Conservation (phyloP, 1,140 invertebrate genomes). For the Zaprionus gabonicus region DNA sequence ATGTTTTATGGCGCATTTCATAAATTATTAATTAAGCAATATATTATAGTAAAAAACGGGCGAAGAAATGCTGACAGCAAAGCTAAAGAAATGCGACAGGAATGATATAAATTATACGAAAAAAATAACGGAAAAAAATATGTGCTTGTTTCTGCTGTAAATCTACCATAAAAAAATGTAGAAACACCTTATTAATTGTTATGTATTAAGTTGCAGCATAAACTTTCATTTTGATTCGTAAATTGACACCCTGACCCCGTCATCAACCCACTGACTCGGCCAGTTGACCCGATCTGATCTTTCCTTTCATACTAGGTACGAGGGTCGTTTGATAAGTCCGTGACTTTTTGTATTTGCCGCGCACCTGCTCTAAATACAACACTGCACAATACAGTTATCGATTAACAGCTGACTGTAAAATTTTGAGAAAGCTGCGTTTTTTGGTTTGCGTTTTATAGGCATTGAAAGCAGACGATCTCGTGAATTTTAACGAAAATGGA, state of each 20-base stretch:
- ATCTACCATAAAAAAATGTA: not conserved
- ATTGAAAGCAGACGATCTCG: no score
- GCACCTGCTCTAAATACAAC: no score
- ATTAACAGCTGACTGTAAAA: no score
- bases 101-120: not conserved
- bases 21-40: conserved; percentile 20
- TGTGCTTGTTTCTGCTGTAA: not conserved
- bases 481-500: no score
- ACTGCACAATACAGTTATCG: no score
- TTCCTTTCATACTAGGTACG: not conserved
- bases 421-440: no score
- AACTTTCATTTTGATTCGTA: not conserved
- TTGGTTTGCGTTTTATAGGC: no score
- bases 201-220: no score
- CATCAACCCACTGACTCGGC: not conserved
- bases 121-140: not conserved
- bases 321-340: no score
- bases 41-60: conserved; percentile 1
- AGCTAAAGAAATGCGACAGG: not conserved
- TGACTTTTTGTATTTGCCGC: no score
- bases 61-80: not conserved
- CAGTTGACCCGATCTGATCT: not conserved
- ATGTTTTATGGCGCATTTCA: conserved; percentile 7
- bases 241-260: not conserved
- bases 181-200: no score